A percentile compares a stretch with the other conserved stretches of the same genome.
phyloP scores from a whole-genome alignment of 2,888 invertebrate genomes.

The Philaethria dido region DNA sequence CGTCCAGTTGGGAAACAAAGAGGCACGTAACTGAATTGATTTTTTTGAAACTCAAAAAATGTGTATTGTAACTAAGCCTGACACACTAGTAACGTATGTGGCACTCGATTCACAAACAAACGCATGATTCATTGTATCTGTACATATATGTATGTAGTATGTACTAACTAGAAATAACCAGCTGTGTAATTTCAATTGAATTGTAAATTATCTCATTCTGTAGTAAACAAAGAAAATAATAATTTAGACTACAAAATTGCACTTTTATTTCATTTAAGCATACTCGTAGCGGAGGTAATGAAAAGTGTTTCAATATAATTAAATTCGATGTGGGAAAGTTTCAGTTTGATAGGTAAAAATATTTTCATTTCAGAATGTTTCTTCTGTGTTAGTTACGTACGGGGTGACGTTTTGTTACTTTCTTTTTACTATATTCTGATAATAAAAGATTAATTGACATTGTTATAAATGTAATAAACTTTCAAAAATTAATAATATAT shows the following conservation, averaged over 20 bases:
- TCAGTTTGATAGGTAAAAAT: too few species aligned
- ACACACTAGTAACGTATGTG: constrained; percentile 14
- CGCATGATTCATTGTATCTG: not conserved
- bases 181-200: not conserved
- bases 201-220: not conserved
- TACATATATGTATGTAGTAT: not conserved
- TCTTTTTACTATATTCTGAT: not conserved
- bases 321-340: too few species aligned
- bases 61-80: constrained; percentile 21
- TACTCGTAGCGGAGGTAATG: not conserved
- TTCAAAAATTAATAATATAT: not conserved
- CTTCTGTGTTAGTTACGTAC: too few species aligned
- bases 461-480: not conserved
- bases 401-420: too few species aligned
- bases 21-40: not conserved
- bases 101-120: constrained; percentile 23
- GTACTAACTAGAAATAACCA: not conserved
- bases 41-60: constrained; percentile 13
- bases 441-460: not conserved
- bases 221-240: not conserved
- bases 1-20: not conserved
- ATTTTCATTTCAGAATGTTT: too few species aligned
- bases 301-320: too few species aligned
- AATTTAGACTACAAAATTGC: not conserved
- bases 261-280: not conserved